phyloP scores from a whole-genome alignment of 2,888 invertebrate genomes.

The Myopa tessellatipennis region DNA sequence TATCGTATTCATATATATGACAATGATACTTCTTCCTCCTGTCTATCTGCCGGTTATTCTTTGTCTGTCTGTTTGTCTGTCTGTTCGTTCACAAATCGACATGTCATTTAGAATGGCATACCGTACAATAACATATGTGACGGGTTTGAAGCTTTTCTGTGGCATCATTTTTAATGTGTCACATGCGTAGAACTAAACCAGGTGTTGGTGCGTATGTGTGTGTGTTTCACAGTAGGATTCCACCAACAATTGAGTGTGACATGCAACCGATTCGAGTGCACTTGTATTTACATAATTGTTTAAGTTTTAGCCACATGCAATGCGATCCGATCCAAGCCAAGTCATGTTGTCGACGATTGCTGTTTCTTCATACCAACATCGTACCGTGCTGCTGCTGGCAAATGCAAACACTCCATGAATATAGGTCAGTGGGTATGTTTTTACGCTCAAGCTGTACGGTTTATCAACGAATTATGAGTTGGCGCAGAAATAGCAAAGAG shows the following conservation, averaged over 20 bases:
- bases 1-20: too few species aligned
- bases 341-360: not conserved
- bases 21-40: too few species aligned
- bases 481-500: conserved; percentile 9
- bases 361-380: not conserved
- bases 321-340: not conserved
- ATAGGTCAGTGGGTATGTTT: conserved; percentile 37
- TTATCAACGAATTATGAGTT: conserved; percentile 34
- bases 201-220: not conserved
- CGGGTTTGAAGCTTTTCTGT: not conserved
- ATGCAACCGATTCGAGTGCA: conserved; percentile 19
- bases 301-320: conserved; percentile 12
- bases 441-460: conserved; percentile 31
- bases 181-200: not conserved
- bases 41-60: too few species aligned
- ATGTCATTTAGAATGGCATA: too few species aligned
- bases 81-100: too few species aligned
- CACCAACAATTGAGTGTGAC: conserved; percentile 13
- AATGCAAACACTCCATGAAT: conserved; percentile 13
- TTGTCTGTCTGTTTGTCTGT: too few species aligned
- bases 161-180: not conserved
- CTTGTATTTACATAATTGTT: conserved; percentile 23
- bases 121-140: not conserved
- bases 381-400: conserved; percentile 16
- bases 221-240: not conserved